These are phyloP conservation scores for Synchiropus splendidus DNA, from an alignment of 2,113 vertebrate species.

Conservation along the genomic window DNA sequence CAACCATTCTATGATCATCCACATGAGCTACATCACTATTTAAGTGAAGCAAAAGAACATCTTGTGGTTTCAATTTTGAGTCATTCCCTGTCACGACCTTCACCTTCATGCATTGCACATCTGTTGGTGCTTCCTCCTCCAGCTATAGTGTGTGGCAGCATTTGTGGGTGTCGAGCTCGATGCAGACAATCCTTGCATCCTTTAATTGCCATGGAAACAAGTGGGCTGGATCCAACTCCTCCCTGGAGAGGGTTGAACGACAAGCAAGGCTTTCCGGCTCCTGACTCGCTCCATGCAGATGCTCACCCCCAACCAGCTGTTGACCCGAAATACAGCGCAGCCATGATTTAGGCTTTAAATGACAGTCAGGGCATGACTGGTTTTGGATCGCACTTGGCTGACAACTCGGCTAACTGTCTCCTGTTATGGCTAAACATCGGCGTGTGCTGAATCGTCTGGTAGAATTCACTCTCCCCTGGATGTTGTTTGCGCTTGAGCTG, in stretches of 20 bases:
- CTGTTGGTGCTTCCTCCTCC: slow-evolving; percentile 12
- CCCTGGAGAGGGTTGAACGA: slow-evolving; percentile 40
- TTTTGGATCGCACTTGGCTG: no score
- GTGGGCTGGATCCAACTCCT: slow-evolving; percentile 30
- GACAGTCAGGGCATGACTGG: no score
- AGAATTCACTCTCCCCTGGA: no score
- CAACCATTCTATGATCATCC: no score
- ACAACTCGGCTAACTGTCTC: no score
- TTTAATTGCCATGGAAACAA: slow-evolving; percentile 57
- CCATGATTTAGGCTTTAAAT: no score
- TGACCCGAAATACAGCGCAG: no score
- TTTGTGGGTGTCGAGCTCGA: slow-evolving; percentile 43
- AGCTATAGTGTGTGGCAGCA: slow-evolving; percentile 11
- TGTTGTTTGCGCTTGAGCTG: no score
- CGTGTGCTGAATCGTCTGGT: no score
- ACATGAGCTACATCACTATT: no score
- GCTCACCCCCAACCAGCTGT: background rate
- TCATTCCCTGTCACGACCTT: slow-evolving; percentile 14
- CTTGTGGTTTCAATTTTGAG: slow-evolving; percentile 9
- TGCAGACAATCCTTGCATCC: slow-evolving; percentile 19
- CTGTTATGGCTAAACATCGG: no score
- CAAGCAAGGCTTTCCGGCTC: slow-evolving; percentile 11
- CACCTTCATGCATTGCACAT: slow-evolving; percentile 34
- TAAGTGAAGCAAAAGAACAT: background rate
- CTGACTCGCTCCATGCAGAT: slow-evolving; percentile 11